phyloP scores from a whole-genome alignment of 2,888 invertebrate species.

The Oeneis ivallda region DNA sequence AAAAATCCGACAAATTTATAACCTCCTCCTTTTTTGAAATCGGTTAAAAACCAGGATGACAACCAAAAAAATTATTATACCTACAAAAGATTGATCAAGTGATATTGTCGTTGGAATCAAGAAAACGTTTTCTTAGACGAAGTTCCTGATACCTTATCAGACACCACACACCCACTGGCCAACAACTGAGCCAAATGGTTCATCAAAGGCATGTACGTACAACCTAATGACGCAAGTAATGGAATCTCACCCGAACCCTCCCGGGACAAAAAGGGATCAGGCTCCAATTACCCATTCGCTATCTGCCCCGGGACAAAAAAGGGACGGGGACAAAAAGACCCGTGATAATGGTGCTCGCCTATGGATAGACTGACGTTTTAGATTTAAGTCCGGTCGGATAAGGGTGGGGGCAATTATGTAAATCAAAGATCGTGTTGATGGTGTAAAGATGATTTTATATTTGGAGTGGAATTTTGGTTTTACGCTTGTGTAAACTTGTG shows the following conservation, averaged over 20 bases:
- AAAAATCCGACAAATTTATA: too few relatives aligned
- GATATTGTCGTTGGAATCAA: neutral
- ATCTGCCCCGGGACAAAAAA: conserved; percentile 66
- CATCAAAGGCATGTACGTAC: conserved; percentile 43
- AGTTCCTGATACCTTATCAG: neutral
- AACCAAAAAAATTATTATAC: too few relatives aligned
- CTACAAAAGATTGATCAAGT: neutral
- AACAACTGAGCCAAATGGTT: conserved; percentile 44
- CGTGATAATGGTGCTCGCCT: conserved; percentile 62
- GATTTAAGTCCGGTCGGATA: conserved; percentile 34
- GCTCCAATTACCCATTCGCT: conserved; percentile 74
- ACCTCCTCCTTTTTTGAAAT: too few relatives aligned
- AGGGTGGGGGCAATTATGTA: conserved; percentile 20
- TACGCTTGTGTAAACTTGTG: neutral
- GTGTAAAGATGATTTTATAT: conserved; percentile 19
- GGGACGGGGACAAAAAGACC: conserved; percentile 65
- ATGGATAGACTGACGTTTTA: conserved; percentile 47
- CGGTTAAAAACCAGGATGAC: too few relatives aligned
- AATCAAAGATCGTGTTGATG: conserved; percentile 22
- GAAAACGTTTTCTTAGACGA: neutral
- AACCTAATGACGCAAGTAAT: conserved; percentile 61
- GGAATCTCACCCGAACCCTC: conserved; percentile 48
- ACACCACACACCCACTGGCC: conserved; percentile 11
- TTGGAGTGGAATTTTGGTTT: conserved; percentile 7
- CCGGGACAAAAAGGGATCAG: conserved; percentile 66